phyloP scores from a whole-genome alignment of 2,797 vertebrate genomes.

The Neosilurus hyrtlii region DNA sequence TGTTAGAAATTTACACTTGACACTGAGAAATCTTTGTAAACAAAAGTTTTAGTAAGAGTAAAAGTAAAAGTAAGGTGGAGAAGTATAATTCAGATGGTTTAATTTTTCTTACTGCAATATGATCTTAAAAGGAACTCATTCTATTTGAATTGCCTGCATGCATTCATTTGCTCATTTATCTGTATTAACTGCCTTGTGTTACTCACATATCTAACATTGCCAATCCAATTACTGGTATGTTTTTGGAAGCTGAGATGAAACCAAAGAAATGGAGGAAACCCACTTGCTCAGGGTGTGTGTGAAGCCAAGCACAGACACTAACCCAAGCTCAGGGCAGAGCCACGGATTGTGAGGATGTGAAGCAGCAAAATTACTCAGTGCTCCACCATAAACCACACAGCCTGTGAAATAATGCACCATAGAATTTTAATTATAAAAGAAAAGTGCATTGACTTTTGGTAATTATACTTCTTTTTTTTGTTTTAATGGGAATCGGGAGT shows the following conservation, averaged over 20 bases:
- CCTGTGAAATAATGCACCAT: background rate
- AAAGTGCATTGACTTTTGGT: background rate
- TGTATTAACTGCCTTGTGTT: background rate
- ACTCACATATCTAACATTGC: background rate
- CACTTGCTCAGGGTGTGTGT: background rate
- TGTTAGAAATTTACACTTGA: constrained; percentile 25
- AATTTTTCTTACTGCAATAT: background rate
- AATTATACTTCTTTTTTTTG: background rate
- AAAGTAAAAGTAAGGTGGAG: background rate
- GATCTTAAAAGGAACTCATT: background rate
- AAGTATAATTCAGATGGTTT: background rate
- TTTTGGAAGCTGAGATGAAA: background rate
- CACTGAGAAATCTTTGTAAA: constrained; percentile 18
- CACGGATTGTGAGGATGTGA: too few relatives aligned
- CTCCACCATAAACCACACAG: background rate
- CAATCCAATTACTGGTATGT: background rate
- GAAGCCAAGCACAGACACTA: background rate
- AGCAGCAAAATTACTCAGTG: too few relatives aligned
- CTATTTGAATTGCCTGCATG: background rate
- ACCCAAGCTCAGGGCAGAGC: background rate
- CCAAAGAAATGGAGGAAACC: background rate
- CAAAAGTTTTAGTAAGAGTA: background rate
- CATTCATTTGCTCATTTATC: background rate
- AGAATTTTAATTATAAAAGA: background rate
- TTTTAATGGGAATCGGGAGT: background rate